phyloP scores from a whole-genome alignment of 1,140 invertebrate genomes.

The Bemisia tabaci region DNA sequence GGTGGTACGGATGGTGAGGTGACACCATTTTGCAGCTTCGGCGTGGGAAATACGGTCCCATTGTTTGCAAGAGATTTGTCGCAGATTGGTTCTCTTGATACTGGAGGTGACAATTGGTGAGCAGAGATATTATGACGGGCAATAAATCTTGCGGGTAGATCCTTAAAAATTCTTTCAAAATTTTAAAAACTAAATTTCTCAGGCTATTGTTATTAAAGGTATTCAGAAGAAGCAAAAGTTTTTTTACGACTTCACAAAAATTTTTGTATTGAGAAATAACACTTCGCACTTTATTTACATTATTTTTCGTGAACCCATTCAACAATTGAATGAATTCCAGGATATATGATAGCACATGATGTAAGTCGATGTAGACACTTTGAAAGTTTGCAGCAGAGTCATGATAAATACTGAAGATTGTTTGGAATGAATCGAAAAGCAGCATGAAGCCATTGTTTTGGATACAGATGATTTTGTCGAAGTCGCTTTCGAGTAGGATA shows the following conservation, averaged over 20 bases:
- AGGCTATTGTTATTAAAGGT: background rate
- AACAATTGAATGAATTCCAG: background rate
- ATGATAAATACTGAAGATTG: slow-evolving; percentile 84
- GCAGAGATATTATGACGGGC: slow-evolving; percentile 30
- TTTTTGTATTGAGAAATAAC: background rate
- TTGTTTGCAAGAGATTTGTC: slow-evolving; percentile 31
- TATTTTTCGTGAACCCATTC: background rate
- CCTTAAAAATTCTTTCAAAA: background rate
- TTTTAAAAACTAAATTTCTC: background rate
- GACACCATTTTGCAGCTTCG: slow-evolving; percentile 34
- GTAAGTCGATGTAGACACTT: background rate
- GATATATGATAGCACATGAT: background rate
- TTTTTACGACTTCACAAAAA: background rate
- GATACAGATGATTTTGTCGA: slow-evolving; percentile 30
- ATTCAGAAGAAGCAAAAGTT: background rate
- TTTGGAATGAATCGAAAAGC: slow-evolving; percentile 62
- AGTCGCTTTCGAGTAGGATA: background rate
- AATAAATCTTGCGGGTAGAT: slow-evolving; percentile 1
- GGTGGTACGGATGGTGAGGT: slow-evolving; percentile 3
- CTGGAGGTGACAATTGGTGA: slow-evolving; percentile 69
- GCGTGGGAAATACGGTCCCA: slow-evolving; percentile 58
- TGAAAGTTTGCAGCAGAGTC: slow-evolving; percentile 49
- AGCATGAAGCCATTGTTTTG: slow-evolving; percentile 77
- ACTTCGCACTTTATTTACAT: background rate
- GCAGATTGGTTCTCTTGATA: slow-evolving; percentile 59